phyloP scores from a whole-genome alignment of 2,113 vertebrate species.

The Laticauda colubrina region DNA sequence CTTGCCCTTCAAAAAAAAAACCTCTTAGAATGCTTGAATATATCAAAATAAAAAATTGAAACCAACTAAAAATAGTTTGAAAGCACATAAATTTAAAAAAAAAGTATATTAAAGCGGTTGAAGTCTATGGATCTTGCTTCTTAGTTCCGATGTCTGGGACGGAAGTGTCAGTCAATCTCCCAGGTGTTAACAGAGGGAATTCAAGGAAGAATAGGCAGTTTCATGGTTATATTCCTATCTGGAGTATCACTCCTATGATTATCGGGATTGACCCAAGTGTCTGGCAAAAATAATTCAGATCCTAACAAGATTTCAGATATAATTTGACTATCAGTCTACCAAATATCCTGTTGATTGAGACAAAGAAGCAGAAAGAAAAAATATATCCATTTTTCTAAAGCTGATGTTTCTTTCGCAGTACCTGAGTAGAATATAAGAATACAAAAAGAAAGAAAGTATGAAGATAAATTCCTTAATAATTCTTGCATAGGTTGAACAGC shows the following conservation, averaged over 20 bases:
- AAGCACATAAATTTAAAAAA: neutral
- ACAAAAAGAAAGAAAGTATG: conserved; percentile 20
- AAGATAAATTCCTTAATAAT: conserved; percentile 34
- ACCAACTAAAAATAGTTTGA: neutral
- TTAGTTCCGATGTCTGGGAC: neutral
- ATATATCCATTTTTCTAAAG: neutral
- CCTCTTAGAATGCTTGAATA: neutral
- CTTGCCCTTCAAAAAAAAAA: neutral
- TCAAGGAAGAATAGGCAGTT: conserved; percentile 33
- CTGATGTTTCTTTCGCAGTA: conserved; percentile 11
- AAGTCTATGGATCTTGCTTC: neutral
- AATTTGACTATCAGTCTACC: neutral
- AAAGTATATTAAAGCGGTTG: neutral
- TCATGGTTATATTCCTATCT: conserved; percentile 49
- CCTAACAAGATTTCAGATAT: neutral
- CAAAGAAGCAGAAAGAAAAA: conserved; percentile 7
- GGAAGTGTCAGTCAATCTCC: conserved; percentile 18
- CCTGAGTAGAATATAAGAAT: neutral
- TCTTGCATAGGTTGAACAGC: conserved; percentile 6
- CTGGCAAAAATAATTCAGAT: conserved; percentile 28
- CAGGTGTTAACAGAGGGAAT: conserved; percentile 30
- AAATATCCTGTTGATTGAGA: conserved; percentile 17
- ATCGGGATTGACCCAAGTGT: conserved; percentile 38
- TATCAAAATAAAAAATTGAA: neutral
- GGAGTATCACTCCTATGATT: conserved; percentile 51